Evolutionary conservation across 2,113 vertebrate species (phyloP).

Genomic region (Coracopsis vasa): DNA sequence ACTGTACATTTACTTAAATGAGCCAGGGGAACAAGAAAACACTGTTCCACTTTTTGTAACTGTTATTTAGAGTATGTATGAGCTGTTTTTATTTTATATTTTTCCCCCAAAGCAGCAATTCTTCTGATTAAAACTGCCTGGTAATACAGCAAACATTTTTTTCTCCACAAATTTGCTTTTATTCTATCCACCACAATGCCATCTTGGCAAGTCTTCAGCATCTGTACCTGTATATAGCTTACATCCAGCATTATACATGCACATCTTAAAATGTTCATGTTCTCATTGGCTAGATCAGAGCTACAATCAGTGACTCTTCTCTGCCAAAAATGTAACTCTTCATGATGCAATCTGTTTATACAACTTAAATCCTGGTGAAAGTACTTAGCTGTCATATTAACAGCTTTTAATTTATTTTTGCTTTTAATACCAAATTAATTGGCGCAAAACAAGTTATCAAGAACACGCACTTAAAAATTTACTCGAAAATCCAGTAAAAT

Average conservation of each 20-base stretch:
- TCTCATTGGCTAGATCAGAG: not conserved
- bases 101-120: not conserved
- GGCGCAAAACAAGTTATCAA: not conserved
- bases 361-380: not conserved
- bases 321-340: not conserved
- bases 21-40: not conserved
- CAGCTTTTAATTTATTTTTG: not conserved
- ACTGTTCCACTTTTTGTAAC: not conserved
- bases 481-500: not conserved
- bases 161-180: not conserved
- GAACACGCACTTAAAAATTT: not conserved
- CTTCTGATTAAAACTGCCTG: not conserved
- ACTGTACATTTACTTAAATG: not conserved
- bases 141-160: not conserved
- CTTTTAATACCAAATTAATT: not conserved
- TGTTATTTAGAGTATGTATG: not conserved
- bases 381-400: not conserved
- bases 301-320: not conserved
- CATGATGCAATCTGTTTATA: not conserved
- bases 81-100: not conserved
- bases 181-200: not conserved
- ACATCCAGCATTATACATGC: not conserved
- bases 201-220: not conserved
- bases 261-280: not conserved
- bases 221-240: not conserved